Conservation (phyloP, 1,140 invertebrate species). For the Trichonephila clavipes region DNA sequence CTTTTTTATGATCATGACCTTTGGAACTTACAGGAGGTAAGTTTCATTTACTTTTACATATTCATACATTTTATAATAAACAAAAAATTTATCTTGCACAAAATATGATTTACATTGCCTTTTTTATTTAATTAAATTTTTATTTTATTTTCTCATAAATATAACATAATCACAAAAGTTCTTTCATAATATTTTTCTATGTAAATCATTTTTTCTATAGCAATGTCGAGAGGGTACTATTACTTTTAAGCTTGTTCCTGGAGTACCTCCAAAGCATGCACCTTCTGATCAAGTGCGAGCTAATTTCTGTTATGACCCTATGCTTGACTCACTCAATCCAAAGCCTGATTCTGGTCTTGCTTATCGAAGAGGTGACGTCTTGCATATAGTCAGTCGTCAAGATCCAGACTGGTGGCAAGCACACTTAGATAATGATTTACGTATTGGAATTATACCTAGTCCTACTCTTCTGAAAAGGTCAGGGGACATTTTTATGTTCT, state of each 20-base stretch:
- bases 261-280: slow-evolving; percentile 85
- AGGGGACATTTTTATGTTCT: neutral
- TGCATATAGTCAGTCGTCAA: slow-evolving; percentile 97
- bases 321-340: slow-evolving; percentile 94
- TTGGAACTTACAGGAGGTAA: slow-evolving; percentile 45
- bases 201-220: slow-evolving; percentile 64
- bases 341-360: slow-evolving; percentile 96
- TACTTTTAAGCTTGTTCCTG: slow-evolving; percentile 96
- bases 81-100: no score
- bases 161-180: no score
- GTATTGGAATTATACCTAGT: slow-evolving; percentile 96
- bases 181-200: no score
- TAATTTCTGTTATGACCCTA: slow-evolving; percentile 93
- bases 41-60: neutral
- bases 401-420: slow-evolving; percentile 98
- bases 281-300: slow-evolving; percentile 89
- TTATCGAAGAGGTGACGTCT: slow-evolving; percentile 94
- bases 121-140: no score
- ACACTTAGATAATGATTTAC: slow-evolving; percentile 91
- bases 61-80: neutral
- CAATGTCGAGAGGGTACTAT: slow-evolving; percentile 95
- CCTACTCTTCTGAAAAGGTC: slow-evolving; percentile 91
- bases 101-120: no score
- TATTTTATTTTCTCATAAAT: no score
- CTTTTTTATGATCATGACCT: neutral